Percentiles rank a stretch among this genome's conserved stretches.
phyloP scores from a whole-genome alignment of 2,113 vertebrate species.

The Crotophaga sulcirostris region DNA sequence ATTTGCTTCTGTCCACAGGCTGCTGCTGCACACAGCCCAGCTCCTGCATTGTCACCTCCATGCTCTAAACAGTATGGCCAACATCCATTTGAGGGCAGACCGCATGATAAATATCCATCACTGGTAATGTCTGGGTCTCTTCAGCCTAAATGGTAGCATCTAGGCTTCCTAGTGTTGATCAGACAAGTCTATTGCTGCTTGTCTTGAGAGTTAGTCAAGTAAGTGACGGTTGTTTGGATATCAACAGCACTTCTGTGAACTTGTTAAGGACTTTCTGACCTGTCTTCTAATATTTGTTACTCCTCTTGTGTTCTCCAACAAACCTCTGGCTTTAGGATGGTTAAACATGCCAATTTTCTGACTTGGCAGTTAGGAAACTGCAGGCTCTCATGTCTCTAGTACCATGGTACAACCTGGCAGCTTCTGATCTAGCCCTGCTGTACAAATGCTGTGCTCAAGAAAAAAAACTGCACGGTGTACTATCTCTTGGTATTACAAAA shows the following conservation, averaged over 20 bases:
- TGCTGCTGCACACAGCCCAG: background rate
- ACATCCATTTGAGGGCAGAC: background rate
- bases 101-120: accelerated
- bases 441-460: background rate
- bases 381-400: background rate
- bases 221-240: background rate
- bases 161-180: background rate
- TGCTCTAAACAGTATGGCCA: background rate
- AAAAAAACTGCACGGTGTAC: accelerated
- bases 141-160: background rate
- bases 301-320: background rate
- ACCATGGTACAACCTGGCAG: background rate
- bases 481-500: background rate
- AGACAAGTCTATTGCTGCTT: background rate
- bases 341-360: background rate
- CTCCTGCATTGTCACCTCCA: background rate
- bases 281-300: background rate
- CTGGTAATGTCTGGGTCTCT: background rate
- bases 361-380: background rate
- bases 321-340: background rate
- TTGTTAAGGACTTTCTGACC: background rate
- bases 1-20: background rate
- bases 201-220: background rate
- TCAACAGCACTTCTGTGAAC: background rate
- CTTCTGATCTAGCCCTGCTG: background rate